Evolutionary conservation across 2,888 invertebrate genomes (phyloP), one percentile per base, ranked within the genome.

Genomic region (Listrodromus nycthemerus): DNA sequence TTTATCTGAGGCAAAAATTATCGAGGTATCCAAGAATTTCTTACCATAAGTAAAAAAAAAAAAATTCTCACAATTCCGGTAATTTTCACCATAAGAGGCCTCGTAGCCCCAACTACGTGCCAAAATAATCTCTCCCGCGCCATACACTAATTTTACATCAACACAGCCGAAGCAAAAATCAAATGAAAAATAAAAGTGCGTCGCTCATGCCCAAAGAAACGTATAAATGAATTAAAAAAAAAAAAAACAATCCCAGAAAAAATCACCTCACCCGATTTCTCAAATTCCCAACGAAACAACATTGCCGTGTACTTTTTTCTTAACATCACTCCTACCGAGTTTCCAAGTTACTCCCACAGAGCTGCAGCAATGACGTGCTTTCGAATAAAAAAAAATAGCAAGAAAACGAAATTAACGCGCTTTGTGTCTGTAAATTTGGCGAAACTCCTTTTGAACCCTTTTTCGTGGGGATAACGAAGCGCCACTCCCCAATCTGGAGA

Each of bases 391-490:
- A 55, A 24, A 55, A 10, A 6, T 7, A 24, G 10, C 41, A 55
- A 10, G 24, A 63, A 67, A 70, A 75, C 71, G 48, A 37, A 70
- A 63, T 83, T 75, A 80, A 63, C 75, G 37, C 19, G 61, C 63
- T 70, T 75, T 71, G 71, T 66, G 58, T 71, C 70, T 75, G 66
- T 41, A 55, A 55, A 50, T 66, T 80, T 55, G 19, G 63, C 41
- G 58, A 61, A 80, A 73, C 63, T 71, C 61, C 78, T 67, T 80
- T 77, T 65, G 45, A 33, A 10, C 33, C 63, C 66, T 74, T 70
- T 41, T 58, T 55, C 55, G 37, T n/a, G 21, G 27, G 21, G 80
- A 80, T 83, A 80, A 83, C 83, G 79, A 80, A 76, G 79, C 79
- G 75, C 70, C 71, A 67, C 75, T 79, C 79, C 79, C 75, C 48